A percentile compares a stretch with the other conserved stretches of the same genome.
phyloP scores from a whole-genome alignment of 1,140 invertebrate genomes.

The Procambarus virginalis region DNA sequence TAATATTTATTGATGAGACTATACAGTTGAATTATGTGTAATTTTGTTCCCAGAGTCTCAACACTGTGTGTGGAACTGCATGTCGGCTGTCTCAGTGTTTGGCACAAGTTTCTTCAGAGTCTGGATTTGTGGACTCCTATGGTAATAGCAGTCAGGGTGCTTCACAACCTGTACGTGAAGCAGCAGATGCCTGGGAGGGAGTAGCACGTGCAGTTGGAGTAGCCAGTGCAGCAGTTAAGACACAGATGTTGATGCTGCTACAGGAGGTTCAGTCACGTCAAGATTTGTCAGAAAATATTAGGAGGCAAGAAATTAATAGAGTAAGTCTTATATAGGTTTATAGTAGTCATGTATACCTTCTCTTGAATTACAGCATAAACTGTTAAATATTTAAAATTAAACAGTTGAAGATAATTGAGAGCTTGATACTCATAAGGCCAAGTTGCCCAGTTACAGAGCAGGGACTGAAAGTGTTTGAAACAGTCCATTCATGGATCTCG shows the following conservation, averaged over 20 bases:
- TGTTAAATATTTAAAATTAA: neutral
- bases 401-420: neutral
- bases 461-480: too few relatives aligned
- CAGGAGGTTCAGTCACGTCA: constrained; percentile 51
- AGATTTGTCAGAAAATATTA: constrained; percentile 31
- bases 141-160: neutral
- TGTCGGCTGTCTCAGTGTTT: constrained; percentile 60
- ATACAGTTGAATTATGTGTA: neutral
- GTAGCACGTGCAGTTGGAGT: constrained; percentile 55
- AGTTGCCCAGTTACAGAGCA: too few relatives aligned
- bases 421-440: too few relatives aligned
- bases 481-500: too few relatives aligned
- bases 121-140: constrained; percentile 22
- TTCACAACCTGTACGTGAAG: constrained; percentile 28
- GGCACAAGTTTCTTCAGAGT: constrained; percentile 33
- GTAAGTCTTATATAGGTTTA: neutral
- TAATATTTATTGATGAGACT: too few relatives aligned
- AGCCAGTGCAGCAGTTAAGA: constrained; percentile 54
- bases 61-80: constrained; percentile 60
- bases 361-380: neutral
- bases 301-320: constrained; percentile 24
- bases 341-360: neutral
- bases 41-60: constrained; percentile 41
- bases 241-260: constrained; percentile 51
- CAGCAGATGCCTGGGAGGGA: constrained; percentile 58